Evolutionary conservation across 1,140 invertebrate genomes (phyloP), one percentile per base, ranked within the genome.

Genomic region (Plodia interpunctella): DNA sequence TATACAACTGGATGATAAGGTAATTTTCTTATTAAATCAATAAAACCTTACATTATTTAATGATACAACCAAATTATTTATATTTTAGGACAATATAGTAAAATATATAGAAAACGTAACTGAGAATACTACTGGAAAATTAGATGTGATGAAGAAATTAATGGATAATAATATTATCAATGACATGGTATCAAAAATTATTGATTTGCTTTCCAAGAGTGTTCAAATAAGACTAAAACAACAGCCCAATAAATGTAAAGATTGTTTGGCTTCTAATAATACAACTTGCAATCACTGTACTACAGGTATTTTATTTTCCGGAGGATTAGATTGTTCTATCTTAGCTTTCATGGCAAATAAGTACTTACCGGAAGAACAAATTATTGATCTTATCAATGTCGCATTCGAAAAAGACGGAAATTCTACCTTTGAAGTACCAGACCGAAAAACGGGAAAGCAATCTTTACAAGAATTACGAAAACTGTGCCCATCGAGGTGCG

Each of bases 311-410:
- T 90, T 98, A 68, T 99, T 99, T 91, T 99, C 98, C 71, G 98
- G 98, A 57, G 98, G 98, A 21, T 90, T 99, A 11, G 98, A 99
- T 90, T 99, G 98, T 50, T 94, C 96, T 21, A 92, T 99, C 70
- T 88, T 99, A 63, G 95, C 98, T 30, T 90, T 94, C 30, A 79
- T 99, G 21, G 93, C 95, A 17, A 91, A 98, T 83, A 93, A 93
- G 90, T 94, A 92, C 90, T 78, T 97, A 19, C 90, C 93, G 3
- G 64, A 72, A 63, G 73, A 91, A 38, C 93, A 96, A 78, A 91
- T 94, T 32, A 97, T 99, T 72, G 98, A 99, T 90, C 91, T 99
- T n/a, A 92, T 99, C 17, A 99, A 99, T 93, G 97, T 99, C 25
- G 96, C 97, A n/a, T 99, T 99, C 91, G 93, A 95, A 84, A 92